Conservation (phyloP, 1,140 invertebrate species). For the Chelonus insularis region DNA sequence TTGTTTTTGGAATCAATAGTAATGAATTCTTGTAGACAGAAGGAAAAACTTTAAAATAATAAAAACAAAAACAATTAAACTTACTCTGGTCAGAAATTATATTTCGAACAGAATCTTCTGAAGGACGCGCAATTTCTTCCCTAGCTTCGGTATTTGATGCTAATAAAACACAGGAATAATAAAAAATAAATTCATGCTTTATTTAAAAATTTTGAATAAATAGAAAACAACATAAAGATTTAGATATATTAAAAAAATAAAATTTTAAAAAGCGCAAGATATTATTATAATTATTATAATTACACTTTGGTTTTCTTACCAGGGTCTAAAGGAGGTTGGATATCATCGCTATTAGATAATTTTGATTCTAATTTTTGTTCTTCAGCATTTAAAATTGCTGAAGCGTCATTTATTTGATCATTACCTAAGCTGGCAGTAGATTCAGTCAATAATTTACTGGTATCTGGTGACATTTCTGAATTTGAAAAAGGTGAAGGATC, state of each 20-base stretch:
- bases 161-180: constrained; percentile 33
- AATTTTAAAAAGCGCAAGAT: not conserved
- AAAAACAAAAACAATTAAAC: constrained; percentile 27
- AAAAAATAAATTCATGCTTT: constrained; percentile 8
- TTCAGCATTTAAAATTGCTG: constrained; percentile 39
- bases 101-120: constrained; percentile 36
- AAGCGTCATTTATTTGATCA: not conserved
- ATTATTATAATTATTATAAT: not conserved
- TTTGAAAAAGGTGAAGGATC: constrained; percentile 45
- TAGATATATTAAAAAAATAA: constrained; percentile 2
- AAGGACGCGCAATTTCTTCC: constrained; percentile 29
- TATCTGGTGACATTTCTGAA: constrained; percentile 33
- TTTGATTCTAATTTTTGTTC: constrained; percentile 41
- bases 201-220: not conserved
- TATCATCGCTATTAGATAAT: constrained; percentile 39
- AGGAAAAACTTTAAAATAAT: not conserved
- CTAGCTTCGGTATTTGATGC: constrained; percentile 32
- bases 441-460: not conserved
- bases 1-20: no score
- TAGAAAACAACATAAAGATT: constrained; percentile 28
- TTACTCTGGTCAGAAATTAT: constrained; percentile 40
- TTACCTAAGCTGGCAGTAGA: not conserved
- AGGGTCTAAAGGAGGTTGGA: constrained; percentile 48
- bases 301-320: constrained; percentile 38
- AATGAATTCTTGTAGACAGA: no score